phyloP scores from a whole-genome alignment of 2,113 vertebrate species.

The Archocentrus centrarchus region DNA sequence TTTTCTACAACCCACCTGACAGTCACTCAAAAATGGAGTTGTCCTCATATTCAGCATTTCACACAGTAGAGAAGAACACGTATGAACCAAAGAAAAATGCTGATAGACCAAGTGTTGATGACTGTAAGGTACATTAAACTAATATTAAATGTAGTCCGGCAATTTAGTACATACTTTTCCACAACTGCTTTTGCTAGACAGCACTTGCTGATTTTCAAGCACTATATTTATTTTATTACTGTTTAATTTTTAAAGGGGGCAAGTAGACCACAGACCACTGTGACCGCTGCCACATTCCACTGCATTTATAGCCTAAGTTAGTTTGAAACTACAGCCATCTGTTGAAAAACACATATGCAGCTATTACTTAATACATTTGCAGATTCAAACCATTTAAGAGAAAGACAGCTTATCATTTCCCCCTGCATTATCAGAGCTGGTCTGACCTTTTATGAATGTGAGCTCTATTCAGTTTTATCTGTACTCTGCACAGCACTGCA shows the following conservation, averaged over 20 bases:
- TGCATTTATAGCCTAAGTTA: neutral
- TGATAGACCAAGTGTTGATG: neutral
- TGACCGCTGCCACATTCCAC: neutral
- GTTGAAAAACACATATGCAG: neutral
- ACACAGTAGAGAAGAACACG: neutral
- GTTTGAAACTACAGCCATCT: neutral
- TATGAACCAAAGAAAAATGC: neutral
- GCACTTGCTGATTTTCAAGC: neutral
- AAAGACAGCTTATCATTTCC: too few species aligned
- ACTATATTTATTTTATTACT: neutral
- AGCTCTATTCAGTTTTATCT: conserved; percentile 6
- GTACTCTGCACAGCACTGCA: neutral
- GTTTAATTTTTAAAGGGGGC: neutral
- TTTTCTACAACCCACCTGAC: conserved; percentile 3
- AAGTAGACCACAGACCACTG: neutral
- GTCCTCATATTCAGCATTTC: neutral
- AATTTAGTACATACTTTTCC: too few species aligned
- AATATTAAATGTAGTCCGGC: neutral
- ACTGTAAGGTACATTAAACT: neutral
- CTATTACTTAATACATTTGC: neutral
- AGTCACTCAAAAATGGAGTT: neutral
- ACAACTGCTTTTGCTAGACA: neutral
- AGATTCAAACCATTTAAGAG: too few species aligned
- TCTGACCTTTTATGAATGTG: neutral
- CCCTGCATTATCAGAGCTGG: neutral